A percentile compares a stretch with the other conserved stretches of the same genome.
These are phyloP conservation scores for Euwallacea similis DNA, from an alignment of 1,140 invertebrate species.

Conservation along the genomic window DNA sequence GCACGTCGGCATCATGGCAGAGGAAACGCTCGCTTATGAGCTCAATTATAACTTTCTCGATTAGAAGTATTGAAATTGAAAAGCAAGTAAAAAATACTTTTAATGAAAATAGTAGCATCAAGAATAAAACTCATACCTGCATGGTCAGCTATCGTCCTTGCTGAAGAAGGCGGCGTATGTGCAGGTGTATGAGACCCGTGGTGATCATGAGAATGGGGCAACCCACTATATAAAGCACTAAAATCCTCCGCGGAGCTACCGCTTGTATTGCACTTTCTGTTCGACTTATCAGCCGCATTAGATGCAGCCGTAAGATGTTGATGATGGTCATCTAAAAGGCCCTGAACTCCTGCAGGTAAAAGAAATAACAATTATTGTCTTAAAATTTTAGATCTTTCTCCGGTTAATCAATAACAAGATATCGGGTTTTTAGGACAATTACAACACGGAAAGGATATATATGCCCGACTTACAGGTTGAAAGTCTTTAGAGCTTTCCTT, in stretches of 20 bases:
- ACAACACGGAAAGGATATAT: too few relatives aligned
- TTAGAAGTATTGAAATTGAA: too few relatives aligned
- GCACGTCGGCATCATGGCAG: too few relatives aligned
- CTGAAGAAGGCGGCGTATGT: conserved; percentile 61
- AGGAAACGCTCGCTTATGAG: too few relatives aligned
- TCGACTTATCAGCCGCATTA: conserved; percentile 60
- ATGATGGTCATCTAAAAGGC: conserved; percentile 76
- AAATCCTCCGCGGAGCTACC: conserved; percentile 81
- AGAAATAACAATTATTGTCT: background rate
- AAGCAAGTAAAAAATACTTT: too few relatives aligned
- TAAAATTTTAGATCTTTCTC: too few relatives aligned
- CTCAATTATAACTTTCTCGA: too few relatives aligned
- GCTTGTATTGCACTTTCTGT: conserved; percentile 72
- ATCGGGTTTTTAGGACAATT: too few relatives aligned
- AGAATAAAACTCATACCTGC: conserved; percentile 52
- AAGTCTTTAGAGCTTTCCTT: too few relatives aligned
- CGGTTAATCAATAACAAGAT: too few relatives aligned
- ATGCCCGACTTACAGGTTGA: too few relatives aligned
- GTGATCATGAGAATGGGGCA: conserved; percentile 56
- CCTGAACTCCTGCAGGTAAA: conserved; percentile 58
- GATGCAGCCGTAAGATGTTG: conserved; percentile 58
- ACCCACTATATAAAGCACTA: conserved; percentile 69
- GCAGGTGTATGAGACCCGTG: conserved; percentile 60
- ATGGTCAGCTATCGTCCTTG: conserved; percentile 63
- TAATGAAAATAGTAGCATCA: too few relatives aligned